A percentile compares a stretch with the other conserved stretches of the same genome.
Conservation (phyloP, 1,140 invertebrate genomes). For the Papilio glaucus region DNA sequence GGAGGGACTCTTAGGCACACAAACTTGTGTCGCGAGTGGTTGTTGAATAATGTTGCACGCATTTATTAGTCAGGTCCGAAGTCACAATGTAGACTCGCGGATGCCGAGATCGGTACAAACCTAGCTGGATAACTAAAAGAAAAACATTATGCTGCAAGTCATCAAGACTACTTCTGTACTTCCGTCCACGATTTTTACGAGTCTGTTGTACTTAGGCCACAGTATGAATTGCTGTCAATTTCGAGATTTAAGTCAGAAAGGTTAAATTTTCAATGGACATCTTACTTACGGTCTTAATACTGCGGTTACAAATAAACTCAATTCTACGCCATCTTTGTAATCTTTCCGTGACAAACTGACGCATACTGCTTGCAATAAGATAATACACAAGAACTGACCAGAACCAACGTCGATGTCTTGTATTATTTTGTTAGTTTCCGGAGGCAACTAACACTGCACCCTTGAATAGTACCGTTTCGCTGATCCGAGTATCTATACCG, state of each 20-base stretch:
- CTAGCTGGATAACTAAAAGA: neutral
- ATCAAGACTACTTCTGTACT: neutral
- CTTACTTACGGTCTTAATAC: neutral
- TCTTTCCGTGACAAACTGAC: neutral
- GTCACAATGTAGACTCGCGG: neutral
- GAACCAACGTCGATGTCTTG: neutral
- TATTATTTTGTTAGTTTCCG: neutral
- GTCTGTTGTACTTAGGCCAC: neutral
- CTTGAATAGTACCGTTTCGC: neutral
- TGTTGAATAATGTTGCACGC: neutral
- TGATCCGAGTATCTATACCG: neutral
- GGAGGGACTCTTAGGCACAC: neutral
- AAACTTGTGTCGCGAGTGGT: neutral
- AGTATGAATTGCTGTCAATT: neutral
- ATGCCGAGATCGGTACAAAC: neutral
- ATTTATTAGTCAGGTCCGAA: neutral
- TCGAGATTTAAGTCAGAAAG: neutral
- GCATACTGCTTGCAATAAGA: neutral
- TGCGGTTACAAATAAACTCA: neutral
- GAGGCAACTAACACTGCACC: constrained; percentile 1
- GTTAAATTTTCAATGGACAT: neutral
- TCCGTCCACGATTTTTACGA: neutral
- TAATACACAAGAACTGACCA: neutral
- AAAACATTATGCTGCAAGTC: neutral
- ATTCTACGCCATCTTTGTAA: constrained; percentile 1